phyloP scores from a whole-genome alignment of 2,888 invertebrate genomes.

The Glomeris marginata region DNA sequence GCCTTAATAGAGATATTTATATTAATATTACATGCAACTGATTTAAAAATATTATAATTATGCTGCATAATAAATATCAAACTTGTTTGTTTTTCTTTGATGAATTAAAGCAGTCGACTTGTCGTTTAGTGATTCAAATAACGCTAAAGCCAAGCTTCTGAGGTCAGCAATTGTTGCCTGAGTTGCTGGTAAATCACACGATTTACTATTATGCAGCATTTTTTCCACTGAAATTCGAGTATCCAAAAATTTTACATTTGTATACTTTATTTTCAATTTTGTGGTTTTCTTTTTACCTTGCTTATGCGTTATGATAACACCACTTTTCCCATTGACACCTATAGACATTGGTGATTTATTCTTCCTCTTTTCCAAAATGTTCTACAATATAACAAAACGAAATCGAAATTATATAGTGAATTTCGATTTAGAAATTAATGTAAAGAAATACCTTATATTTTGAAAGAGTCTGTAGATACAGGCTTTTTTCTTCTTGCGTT shows the following conservation, averaged over 20 bases:
- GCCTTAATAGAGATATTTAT: too few relatives aligned
- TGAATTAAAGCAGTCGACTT: conserved; percentile 69
- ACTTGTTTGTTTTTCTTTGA: conserved; percentile 75
- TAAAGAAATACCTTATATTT: conserved; percentile 50
- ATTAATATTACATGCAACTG: too few relatives aligned
- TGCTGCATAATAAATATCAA: conserved; percentile 21
- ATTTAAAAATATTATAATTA: too few relatives aligned
- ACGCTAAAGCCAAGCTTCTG: conserved; percentile 56
- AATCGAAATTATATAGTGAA: background rate
- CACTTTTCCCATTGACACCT: conserved; percentile 41
- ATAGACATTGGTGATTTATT: conserved; percentile 54
- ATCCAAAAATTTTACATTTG: background rate
- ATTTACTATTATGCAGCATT: conserved; percentile 47
- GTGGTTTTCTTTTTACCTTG: conserved; percentile 43
- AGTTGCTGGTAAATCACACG: conserved; percentile 40
- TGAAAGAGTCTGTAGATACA: conserved; percentile 51
- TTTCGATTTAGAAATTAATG: conserved; percentile 3
- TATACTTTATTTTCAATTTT: background rate
- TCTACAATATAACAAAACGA: conserved; percentile 19
- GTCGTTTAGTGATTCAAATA: conserved; percentile 70
- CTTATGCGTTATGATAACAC: conserved; percentile 60
- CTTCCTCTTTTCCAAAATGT: conserved; percentile 40
- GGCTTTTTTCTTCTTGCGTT: conserved; percentile 59
- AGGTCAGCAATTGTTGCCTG: conserved; percentile 56
- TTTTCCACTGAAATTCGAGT: conserved; percentile 46